Percentiles rank a stretch among this genome's conserved stretches.
phyloP scores from a whole-genome alignment of 2,888 invertebrate species.

The Machimus rusticus region DNA sequence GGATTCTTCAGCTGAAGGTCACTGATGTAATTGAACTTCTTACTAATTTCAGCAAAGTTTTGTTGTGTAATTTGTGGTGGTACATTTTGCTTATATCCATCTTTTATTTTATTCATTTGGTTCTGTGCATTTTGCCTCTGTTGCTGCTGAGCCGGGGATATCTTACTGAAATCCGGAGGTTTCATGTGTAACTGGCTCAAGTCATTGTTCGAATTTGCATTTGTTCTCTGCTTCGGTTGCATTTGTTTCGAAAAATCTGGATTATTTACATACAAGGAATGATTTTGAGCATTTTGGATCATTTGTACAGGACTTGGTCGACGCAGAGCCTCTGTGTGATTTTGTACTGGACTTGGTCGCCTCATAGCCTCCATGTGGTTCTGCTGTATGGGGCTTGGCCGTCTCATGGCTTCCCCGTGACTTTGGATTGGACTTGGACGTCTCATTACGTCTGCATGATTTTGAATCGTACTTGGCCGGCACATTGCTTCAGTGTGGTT shows the following conservation, averaged over 20 bases:
- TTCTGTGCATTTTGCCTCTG: neutral
- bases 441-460: neutral
- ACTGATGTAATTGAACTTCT: slow-evolving; percentile 50
- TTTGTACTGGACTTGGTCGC: slow-evolving; percentile 19
- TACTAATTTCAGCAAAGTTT: slow-evolving; percentile 50
- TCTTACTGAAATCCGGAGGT: slow-evolving; percentile 49
- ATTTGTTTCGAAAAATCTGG: slow-evolving; percentile 48
- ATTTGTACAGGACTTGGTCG: slow-evolving; percentile 27
- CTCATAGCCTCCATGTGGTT: neutral
- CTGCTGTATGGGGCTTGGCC: neutral
- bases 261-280: slow-evolving; percentile 47
- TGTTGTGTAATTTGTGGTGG: slow-evolving; percentile 43
- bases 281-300: neutral
- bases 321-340: neutral
- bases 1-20: slow-evolving; percentile 50
- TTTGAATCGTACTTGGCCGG: neutral
- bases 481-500: neutral
- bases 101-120: slow-evolving; percentile 37
- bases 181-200: slow-evolving; percentile 49
- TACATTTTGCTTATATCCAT: slow-evolving; percentile 37
- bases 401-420: neutral
- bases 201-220: slow-evolving; percentile 16
- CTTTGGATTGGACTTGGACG: neutral
- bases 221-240: neutral
- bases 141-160: slow-evolving; percentile 7